Evolutionary conservation across 1,140 invertebrate genomes (phyloP).

Genomic region (Dysdera silvatica): DNA sequence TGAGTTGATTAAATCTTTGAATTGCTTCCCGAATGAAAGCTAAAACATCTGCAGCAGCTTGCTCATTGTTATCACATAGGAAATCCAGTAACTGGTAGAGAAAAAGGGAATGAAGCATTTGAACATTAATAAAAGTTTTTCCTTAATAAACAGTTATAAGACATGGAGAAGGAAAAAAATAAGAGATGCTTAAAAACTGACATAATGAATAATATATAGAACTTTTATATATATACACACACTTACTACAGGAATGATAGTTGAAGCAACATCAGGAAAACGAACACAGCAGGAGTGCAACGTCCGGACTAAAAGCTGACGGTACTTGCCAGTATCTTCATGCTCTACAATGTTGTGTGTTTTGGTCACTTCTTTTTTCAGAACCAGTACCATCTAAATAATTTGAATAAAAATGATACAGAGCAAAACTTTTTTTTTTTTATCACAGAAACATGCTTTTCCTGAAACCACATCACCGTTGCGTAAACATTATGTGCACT

Average conservation of each 20-base stretch:
- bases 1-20: conserved; percentile 76
- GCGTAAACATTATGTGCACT: too few species aligned
- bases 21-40: conserved; percentile 92
- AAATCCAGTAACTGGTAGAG: conserved; percentile 71
- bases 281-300: conserved; percentile 92
- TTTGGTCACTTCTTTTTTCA: conserved; percentile 91
- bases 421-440: not conserved
- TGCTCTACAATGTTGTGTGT: conserved; percentile 79
- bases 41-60: conserved; percentile 87
- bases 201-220: too few species aligned
- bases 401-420: conserved; percentile 30
- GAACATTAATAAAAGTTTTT: too few species aligned
- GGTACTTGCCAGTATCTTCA: conserved; percentile 84
- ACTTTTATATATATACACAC: not conserved
- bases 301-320: conserved; percentile 89
- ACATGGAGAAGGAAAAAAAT: too few species aligned
- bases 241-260: conserved; percentile 76
- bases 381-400: conserved; percentile 70
- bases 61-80: conserved; percentile 86
- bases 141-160: too few species aligned
- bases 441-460: too few species aligned
- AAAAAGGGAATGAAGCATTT: too few species aligned
- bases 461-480: too few species aligned
- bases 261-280: conserved; percentile 92
- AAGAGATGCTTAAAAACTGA: too few species aligned